Evolutionary conservation across 1,140 invertebrate species (phyloP).

Genomic region (Drosophila serrata): DNA sequence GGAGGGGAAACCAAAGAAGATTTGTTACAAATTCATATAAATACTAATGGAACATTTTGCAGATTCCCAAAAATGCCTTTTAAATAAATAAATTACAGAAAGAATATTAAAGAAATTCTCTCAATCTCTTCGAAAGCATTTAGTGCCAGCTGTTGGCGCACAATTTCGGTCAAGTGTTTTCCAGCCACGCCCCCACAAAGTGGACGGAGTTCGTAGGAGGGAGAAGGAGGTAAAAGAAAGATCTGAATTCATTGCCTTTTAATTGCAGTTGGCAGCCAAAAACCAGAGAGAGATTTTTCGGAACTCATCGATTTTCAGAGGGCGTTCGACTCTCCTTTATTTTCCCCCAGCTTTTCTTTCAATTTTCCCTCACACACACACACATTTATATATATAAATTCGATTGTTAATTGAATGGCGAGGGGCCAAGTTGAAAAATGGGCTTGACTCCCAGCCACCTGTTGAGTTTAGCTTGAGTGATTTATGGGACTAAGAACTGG

Average conservation of each 20-base stretch:
- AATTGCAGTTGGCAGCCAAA: slow-evolving; percentile 78
- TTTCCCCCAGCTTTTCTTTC: slow-evolving; percentile 14
- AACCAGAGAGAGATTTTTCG: slow-evolving; percentile 64
- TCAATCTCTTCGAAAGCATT: slow-evolving; percentile 14
- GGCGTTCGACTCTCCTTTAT: slow-evolving; percentile 21
- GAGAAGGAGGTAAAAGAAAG: slow-evolving; percentile 8
- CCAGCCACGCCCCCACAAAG: slow-evolving; percentile 45
- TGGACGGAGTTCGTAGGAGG: neutral
- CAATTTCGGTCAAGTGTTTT: slow-evolving; percentile 77
- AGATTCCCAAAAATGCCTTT: neutral
- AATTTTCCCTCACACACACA: slow-evolving; percentile 13
- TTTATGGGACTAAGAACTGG: slow-evolving; percentile 51
- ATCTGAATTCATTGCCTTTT: slow-evolving; percentile 79
- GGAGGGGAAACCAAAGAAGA: too few relatives aligned
- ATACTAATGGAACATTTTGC: slow-evolving; percentile 14
- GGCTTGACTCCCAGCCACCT: slow-evolving; percentile 61
- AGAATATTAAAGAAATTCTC: neutral
- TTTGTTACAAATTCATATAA: neutral
- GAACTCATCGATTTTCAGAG: slow-evolving; percentile 34
- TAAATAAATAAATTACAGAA: slow-evolving; percentile 52
- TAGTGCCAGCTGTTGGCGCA: slow-evolving; percentile 74
- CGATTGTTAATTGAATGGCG: slow-evolving; percentile 79
- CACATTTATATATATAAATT: slow-evolving; percentile 52
- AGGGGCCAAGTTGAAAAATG: slow-evolving; percentile 66
- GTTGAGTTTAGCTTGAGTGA: slow-evolving; percentile 63